Evolutionary conservation across 2,113 vertebrate genomes (phyloP).

Genomic region (Nycticebus coucang): DNA sequence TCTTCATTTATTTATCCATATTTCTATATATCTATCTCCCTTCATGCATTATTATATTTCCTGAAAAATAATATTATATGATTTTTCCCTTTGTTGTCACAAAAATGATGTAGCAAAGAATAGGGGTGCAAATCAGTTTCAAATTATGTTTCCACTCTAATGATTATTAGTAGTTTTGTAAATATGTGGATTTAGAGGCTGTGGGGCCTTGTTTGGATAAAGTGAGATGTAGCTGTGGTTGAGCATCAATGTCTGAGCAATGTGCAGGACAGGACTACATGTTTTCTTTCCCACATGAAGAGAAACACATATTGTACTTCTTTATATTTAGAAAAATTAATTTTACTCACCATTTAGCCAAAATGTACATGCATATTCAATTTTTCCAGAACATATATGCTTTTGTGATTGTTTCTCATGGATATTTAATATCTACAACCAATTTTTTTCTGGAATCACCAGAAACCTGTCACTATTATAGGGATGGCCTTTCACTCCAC

Average conservation of each 20-base stretch:
- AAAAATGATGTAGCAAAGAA: neutral
- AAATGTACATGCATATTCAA: neutral
- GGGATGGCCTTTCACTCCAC: neutral
- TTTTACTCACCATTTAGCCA: neutral
- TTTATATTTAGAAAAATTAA: neutral
- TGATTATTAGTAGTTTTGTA: neutral
- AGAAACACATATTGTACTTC: neutral
- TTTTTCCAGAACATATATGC: neutral
- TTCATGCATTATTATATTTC: neutral
- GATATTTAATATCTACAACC: neutral
- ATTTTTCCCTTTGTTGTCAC: neutral
- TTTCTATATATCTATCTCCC: neutral
- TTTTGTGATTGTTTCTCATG: neutral
- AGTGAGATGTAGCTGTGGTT: neutral
- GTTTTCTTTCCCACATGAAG: neutral
- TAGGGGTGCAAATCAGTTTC: neutral
- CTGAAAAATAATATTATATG: neutral
- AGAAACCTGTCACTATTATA: neutral
- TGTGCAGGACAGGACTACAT: accelerated
- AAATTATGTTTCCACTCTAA: neutral
- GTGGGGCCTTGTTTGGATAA: neutral
- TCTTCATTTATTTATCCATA: neutral
- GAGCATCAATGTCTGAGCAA: neutral
- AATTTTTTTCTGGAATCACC: neutral
- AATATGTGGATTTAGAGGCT: neutral